Conservation (phyloP, 2,888 invertebrate species). For the Dicyrtoma fusca region DNA sequence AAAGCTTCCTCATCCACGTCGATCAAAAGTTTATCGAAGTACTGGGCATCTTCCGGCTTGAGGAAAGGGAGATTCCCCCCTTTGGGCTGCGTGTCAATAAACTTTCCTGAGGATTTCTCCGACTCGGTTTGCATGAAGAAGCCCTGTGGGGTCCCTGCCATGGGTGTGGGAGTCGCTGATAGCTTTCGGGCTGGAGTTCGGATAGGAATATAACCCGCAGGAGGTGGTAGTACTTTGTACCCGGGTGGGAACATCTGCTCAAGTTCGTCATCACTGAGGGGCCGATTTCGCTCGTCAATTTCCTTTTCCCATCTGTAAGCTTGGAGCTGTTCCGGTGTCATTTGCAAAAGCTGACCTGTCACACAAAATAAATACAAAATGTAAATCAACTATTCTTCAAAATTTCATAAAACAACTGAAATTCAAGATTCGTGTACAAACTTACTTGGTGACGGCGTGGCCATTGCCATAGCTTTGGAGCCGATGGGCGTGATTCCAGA, state of each 20-base stretch:
- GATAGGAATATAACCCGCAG: constrained; percentile 93
- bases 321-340: constrained; percentile 99
- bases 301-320: constrained; percentile 98
- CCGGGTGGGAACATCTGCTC: constrained; percentile 98
- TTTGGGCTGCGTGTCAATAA: constrained; percentile 96
- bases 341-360: constrained; percentile 84
- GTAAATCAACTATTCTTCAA: background rate
- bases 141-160: constrained; percentile 87
- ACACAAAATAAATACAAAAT: too few species aligned
- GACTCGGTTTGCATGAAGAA: constrained; percentile 90
- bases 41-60: constrained; percentile 99
- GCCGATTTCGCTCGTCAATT: constrained; percentile 96
- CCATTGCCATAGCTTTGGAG: constrained; percentile 96
- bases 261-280: constrained; percentile 94
- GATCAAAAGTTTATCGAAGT: constrained; percentile 96
- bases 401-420: background rate
- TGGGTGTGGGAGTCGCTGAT: constrained; percentile 97
- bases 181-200: constrained; percentile 97
- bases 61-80: constrained; percentile 93
- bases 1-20: constrained; percentile 97
- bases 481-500: constrained; percentile 86
- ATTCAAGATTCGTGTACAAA: background rate
- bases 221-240: constrained; percentile 94
- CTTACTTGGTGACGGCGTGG: constrained; percentile 88
- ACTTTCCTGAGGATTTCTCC: constrained; percentile 76